Evolutionary conservation across 2,113 vertebrate genomes (phyloP), one percentile per base, ranked within the genome.

Genomic region (Alethe diademata): DNA sequence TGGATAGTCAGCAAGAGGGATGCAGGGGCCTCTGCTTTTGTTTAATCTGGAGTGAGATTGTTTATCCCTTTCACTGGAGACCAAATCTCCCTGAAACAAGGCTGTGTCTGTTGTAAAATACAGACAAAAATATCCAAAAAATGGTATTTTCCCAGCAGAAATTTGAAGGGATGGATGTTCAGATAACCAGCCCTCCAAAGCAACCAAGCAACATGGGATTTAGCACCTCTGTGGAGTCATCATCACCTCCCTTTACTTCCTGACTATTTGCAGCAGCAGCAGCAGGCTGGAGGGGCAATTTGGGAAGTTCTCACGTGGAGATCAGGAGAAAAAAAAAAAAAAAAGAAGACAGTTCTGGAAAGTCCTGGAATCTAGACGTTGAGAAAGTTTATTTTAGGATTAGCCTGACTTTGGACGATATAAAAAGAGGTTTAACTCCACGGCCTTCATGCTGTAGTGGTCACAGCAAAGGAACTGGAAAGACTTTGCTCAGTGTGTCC

Each of bases 321-420:
- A 66, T 78, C 60, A 33, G 42, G 1, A 20, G 17, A 22, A 31
- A 14, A 17, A 26, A 71, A 64, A n/a, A 48, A 31, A 36, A 28
- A 45, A 11, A 4, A 33, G 35, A 57, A 58, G 56, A 54, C 35
- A 45, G 9, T 47, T 81, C 57, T 88, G 79, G 43, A 86, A 38
- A 45, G 9, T 47, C 78, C 57, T 88, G 79, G 43, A 86, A 38
- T 19, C 7, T 45, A 56, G 43, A 89, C 43, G 3, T 14, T 75
- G 38, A 64, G 73, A 61, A 89, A 75, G 70, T 92, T 91, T 89
- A 26, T 93, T 90, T 86, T 60, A 80, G 75, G 82, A 93, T 95
- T 95, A 95, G 62, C 45, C 67, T 75, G 61, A 57, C 5, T 91
- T 93, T 25, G 57, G 54, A 28, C 65, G 73, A 61, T 85, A 43